A percentile compares a stretch with the other conserved stretches of the same genome.
phyloP scores from a whole-genome alignment of 2,797 vertebrate species.

The Nyctibius grandis region DNA sequence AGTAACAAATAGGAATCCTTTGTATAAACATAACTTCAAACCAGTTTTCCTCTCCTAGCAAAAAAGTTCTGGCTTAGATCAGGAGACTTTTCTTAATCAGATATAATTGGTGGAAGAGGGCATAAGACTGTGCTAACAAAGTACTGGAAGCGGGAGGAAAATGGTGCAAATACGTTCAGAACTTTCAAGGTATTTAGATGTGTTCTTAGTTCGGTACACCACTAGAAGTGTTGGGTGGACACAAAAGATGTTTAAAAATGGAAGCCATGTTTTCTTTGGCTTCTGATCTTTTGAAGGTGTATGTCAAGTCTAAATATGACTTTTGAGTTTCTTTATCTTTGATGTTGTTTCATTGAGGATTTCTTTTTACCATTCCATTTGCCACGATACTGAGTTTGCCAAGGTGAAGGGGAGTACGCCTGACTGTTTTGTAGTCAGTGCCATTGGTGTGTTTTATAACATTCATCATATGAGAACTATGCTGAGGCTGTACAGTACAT shows the following conservation, averaged over 20 bases:
- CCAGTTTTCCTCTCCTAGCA: background rate
- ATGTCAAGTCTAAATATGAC: background rate
- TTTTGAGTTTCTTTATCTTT: background rate
- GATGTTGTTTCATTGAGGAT: background rate
- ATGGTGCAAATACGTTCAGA: background rate
- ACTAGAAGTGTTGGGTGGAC: background rate
- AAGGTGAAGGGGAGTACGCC: background rate
- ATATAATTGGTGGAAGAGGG: background rate
- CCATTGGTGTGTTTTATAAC: background rate
- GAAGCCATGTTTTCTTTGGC: background rate
- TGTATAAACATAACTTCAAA: background rate
- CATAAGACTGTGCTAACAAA: background rate
- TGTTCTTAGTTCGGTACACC: background rate
- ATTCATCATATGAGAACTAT: background rate
- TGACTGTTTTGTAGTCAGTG: background rate
- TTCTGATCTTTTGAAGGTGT: background rate
- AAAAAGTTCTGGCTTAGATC: background rate
- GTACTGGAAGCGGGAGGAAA: background rate
- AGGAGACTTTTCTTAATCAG: background rate
- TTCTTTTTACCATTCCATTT: background rate
- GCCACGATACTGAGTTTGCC: background rate
- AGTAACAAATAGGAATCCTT: background rate
- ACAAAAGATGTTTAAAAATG: background rate
- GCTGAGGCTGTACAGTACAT: background rate
- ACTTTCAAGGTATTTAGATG: background rate